A percentile compares a stretch with the other conserved stretches of the same genome.
These are phyloP conservation scores for Arremon aurantiirostris DNA, from an alignment of 2,797 vertebrate species.

Conservation along the genomic window DNA sequence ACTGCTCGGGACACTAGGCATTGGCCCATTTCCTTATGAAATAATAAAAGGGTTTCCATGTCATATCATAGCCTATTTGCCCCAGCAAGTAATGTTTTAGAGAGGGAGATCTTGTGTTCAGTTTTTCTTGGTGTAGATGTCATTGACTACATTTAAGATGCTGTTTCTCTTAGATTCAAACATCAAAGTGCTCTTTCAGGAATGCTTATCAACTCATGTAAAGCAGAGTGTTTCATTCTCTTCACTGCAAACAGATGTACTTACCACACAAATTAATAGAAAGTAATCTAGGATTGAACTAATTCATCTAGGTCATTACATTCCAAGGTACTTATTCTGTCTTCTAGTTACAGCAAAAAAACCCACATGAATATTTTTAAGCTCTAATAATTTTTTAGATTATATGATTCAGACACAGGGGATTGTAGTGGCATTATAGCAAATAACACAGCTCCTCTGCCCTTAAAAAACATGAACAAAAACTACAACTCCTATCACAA, in stretches of 20 bases:
- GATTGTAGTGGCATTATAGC: not conserved
- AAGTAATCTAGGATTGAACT: not conserved
- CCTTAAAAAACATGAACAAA: not conserved
- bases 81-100: not conserved
- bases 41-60: not conserved
- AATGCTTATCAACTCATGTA: not conserved
- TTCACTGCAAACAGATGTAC: not conserved
- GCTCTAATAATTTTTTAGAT: not conserved
- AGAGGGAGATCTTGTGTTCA: not conserved
- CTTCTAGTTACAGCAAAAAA: not conserved
- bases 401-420: not conserved
- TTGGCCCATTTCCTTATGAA: not conserved
- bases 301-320: not conserved
- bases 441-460: not conserved
- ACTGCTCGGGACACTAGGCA: not conserved
- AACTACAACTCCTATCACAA: not conserved
- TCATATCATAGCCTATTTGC: not conserved
- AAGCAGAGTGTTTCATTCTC: not conserved
- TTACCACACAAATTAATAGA: not conserved
- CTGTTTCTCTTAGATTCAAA: not conserved
- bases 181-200: not conserved
- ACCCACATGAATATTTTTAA: not conserved
- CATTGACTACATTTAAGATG: not conserved
- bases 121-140: not conserved
- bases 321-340: not conserved